phyloP scores from a whole-genome alignment of 2,888 invertebrate genomes.

The Odontothrips loti region DNA sequence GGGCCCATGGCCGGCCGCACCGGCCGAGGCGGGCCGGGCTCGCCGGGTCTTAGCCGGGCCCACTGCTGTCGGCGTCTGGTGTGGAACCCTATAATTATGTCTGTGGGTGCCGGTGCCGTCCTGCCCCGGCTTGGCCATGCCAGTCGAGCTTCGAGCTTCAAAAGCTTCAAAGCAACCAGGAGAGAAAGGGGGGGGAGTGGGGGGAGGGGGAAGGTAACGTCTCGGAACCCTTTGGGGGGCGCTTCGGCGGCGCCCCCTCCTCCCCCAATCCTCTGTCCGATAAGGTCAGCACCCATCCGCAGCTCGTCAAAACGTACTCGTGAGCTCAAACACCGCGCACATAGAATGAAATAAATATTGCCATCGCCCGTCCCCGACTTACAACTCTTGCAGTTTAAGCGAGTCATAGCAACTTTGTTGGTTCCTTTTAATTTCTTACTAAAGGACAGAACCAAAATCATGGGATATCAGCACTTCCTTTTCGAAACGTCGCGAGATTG shows the following conservation, averaged over 20 bases:
- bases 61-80: slow-evolving; percentile 13
- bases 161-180: background rate
- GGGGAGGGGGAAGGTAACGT: background rate
- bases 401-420: too few species aligned
- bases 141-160: background rate
- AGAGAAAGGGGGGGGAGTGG: too few species aligned
- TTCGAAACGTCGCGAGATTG: too few species aligned
- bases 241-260: background rate
- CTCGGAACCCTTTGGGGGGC: background rate
- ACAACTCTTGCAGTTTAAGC: background rate
- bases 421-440: too few species aligned
- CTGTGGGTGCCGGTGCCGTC: background rate
- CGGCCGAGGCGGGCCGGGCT: background rate
- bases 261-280: too few species aligned
- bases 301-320: too few species aligned
- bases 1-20: background rate
- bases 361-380: background rate
- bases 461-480: too few species aligned
- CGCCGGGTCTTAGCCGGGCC: background rate
- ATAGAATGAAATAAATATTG: background rate
- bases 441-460: too few species aligned
- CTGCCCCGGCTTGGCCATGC: background rate
- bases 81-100: slow-evolving; percentile 14
- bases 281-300: too few species aligned
- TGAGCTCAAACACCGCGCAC: too few species aligned